Evolutionary conservation across 2,113 vertebrate species (phyloP).

Genomic region (Odocoileus hemionus): DNA sequence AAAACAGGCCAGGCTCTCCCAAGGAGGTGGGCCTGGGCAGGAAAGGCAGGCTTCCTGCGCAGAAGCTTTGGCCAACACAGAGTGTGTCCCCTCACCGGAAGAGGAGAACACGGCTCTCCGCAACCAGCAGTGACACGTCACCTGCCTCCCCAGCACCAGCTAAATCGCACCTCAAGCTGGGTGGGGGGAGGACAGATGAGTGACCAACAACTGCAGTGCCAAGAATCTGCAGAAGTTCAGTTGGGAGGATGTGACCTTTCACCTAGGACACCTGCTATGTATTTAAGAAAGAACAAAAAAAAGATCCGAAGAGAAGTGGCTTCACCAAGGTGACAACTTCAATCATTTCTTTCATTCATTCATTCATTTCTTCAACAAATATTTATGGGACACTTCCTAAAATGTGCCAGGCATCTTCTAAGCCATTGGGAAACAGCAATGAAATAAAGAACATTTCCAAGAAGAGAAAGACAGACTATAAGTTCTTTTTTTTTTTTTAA

Average conservation of each 20-base stretch:
- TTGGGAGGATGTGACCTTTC: neutral
- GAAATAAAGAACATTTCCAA: neutral
- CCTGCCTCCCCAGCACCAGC: neutral
- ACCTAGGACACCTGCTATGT: neutral
- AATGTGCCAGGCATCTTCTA: neutral
- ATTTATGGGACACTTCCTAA: neutral
- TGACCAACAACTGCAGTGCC: neutral
- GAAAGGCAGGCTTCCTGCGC: neutral
- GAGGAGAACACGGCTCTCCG: neutral
- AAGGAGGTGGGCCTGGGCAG: neutral
- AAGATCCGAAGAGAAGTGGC: neutral
- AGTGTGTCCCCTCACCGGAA: neutral
- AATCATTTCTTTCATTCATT: neutral
- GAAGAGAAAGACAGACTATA: neutral
- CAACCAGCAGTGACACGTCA: neutral
- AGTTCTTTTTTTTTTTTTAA: neutral
- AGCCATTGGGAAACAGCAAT: neutral
- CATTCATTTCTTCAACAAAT: neutral
- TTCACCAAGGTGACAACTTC: neutral
- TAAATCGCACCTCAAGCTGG: neutral
- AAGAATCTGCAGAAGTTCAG: neutral
- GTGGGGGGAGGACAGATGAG: neutral
- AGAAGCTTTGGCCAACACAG: neutral
- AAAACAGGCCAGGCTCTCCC: neutral
- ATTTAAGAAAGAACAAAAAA: neutral